Percentiles rank a stretch among this genome's conserved stretches.
Conservation (phyloP, 1,140 invertebrate species). For the Ectropis grisescens region DNA sequence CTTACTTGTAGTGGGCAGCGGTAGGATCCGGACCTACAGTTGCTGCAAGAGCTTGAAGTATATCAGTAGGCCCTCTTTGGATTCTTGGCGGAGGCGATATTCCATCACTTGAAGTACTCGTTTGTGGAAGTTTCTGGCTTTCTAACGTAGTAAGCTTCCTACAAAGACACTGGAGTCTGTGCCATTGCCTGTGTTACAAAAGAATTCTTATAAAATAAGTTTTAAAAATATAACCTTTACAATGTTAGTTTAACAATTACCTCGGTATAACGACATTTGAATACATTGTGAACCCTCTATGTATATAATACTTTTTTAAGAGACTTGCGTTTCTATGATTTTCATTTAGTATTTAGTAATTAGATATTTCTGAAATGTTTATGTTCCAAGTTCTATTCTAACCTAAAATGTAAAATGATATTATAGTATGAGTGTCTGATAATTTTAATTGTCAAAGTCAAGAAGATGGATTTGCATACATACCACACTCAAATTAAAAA, state of each 20-base stretch:
- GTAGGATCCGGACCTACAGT: conserved; percentile 82
- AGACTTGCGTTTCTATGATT: too few relatives aligned
- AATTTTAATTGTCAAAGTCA: too few relatives aligned
- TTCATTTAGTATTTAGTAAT: too few relatives aligned
- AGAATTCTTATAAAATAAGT: not conserved
- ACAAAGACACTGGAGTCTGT: conserved; percentile 34
- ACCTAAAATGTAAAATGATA: too few relatives aligned
- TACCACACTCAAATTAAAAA: too few relatives aligned
- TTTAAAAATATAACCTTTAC: conserved; percentile 1
- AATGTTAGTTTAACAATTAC: conserved; percentile 11
- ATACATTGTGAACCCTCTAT: too few relatives aligned
- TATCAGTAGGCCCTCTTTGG: conserved; percentile 82
- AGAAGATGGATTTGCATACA: too few relatives aligned
- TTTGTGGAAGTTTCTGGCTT: conserved; percentile 42
- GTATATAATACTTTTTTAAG: too few relatives aligned
- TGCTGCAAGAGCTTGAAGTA: conserved; percentile 82
- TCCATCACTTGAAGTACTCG: conserved; percentile 36
- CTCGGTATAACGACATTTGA: conserved; percentile 28
- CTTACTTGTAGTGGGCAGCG: conserved; percentile 83
- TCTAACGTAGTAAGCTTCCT: conserved; percentile 40
- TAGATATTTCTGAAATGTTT: too few relatives aligned
- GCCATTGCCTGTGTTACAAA: conserved; percentile 34
- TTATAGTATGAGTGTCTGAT: too few relatives aligned
- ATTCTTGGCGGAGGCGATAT: conserved; percentile 76
- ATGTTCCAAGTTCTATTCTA: too few relatives aligned